Base-by-base conservation (phyloP, 1,140 invertebrate species). In the Maconellicoccus hirsutus region DNA sequence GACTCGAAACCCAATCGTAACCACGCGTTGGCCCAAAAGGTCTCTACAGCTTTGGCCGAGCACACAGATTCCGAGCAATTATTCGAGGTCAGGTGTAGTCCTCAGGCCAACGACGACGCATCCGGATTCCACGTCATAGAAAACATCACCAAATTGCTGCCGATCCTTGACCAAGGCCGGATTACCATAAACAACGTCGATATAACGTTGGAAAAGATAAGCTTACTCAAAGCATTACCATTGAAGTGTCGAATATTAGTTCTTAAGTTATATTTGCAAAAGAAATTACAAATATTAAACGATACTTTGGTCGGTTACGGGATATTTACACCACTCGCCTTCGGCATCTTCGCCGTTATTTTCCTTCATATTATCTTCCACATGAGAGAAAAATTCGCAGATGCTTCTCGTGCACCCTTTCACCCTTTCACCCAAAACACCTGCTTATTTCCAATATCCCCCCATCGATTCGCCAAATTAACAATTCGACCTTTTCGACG, bases 61-160 rank as follows among this genome's bases (percentile, higher is more conserved):
- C 16, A 66, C 25, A 25, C 25, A 12, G 25, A 26, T 66, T 25
- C 61, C 3, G 3, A 66, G 16, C 61, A 66, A 16, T 66, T 66
- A 16, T 66, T 25, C 61, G 61, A 66, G 19, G 61, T 66, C 1
- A 12, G 19, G 4, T 66, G 61, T 66, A 26, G 10, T 12, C 61
- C 21, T 1, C 61, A 66, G 25, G 10, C 8, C 10, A 16, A 12
- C 2, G 19, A 22, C 16, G 3, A 26, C 3, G 61, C 10, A 4
- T 66, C 61, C 25, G 61, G 19, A 23, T 66, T 66, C 10, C 61
- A 66, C 16, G 61, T 66, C 3, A 66, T 66, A 4, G 61, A 66
- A 66, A 66, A 66, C 16, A 66, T 66, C 25, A 66, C 61, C 10
- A 66, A 66, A 66, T 25, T 66, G 4, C 10, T 66, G 16, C 61